These are phyloP conservation scores for Hirtodrosophila duncani DNA, from an alignment of 2,888 invertebrate genomes.

Conservation along the genomic window DNA sequence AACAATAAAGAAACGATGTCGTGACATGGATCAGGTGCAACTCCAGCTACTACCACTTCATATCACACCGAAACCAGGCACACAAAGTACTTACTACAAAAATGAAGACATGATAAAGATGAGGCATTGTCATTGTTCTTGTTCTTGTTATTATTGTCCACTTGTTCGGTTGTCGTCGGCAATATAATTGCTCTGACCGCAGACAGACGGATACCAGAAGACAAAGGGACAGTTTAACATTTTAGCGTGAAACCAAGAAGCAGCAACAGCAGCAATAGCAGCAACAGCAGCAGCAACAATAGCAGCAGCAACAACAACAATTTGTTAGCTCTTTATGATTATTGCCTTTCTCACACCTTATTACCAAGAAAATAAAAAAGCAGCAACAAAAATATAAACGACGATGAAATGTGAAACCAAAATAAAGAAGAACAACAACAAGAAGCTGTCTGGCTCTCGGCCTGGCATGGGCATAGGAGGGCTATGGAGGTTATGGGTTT, in stretches of 20 bases:
- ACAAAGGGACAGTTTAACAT: constrained; percentile 64
- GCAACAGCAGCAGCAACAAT: constrained; percentile 1
- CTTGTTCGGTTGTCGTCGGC: constrained; percentile 23
- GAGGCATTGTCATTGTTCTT: constrained; percentile 1
- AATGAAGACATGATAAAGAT: constrained; percentile 20
- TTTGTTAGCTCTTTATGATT: constrained; percentile 75
- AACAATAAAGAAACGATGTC: no score
- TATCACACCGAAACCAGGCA: no score
- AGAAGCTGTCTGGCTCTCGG: constrained; percentile 27
- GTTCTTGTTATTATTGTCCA: no score
- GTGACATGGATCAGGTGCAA: no score
- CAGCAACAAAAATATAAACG: constrained; percentile 43
- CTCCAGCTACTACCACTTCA: no score
- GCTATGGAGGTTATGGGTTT: no score
- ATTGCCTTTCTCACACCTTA: constrained; percentile 75
- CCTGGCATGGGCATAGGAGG: constrained; percentile 10
- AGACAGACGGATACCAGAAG: constrained; percentile 15
- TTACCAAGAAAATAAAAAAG: constrained; percentile 73
- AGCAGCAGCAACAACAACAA: constrained; percentile 48
- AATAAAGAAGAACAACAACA: constrained; percentile 24
- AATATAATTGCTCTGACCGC: constrained; percentile 37
- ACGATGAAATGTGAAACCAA: constrained; percentile 60
- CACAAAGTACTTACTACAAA: neutral
- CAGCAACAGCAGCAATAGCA: constrained; percentile 17
- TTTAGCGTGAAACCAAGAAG: constrained; percentile 60